These are phyloP conservation scores for Platorchestia sp. DNA, from an alignment of 1,140 invertebrate species.

Conservation along the genomic window DNA sequence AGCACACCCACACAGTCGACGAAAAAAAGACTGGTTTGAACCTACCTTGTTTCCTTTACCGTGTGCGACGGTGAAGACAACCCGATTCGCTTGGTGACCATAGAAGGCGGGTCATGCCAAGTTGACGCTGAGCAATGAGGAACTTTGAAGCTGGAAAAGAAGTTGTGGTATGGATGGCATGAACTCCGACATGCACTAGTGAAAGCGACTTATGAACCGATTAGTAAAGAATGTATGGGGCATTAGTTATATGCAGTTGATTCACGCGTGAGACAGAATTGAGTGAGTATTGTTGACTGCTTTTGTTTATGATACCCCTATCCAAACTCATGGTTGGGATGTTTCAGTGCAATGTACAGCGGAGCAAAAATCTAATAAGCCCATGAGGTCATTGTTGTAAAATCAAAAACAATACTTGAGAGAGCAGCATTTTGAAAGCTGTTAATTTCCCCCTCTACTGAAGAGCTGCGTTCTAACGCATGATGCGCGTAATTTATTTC, in stretches of 20 bases:
- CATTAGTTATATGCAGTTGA: neutral
- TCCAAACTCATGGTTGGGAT: neutral
- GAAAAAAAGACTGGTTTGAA: too few species aligned
- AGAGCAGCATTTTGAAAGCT: neutral
- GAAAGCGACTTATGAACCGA: neutral
- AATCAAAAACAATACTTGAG: neutral
- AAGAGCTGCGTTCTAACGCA: too few species aligned
- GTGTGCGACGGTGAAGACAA: neutral
- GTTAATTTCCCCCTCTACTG: too few species aligned
- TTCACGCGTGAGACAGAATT: neutral
- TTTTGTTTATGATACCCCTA: neutral
- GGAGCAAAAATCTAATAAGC: neutral
- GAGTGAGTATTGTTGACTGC: neutral
- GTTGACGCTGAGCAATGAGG: neutral
- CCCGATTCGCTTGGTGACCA: neutral
- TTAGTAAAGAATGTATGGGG: neutral
- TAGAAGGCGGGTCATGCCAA: neutral
- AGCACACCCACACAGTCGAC: too few species aligned
- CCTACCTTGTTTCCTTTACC: too few species aligned
- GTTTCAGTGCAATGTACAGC: neutral
- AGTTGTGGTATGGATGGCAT: neutral
- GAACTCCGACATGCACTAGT: neutral
- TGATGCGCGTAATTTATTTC: neutral
- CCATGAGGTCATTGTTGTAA: neutral
- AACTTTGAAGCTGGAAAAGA: neutral